A percentile compares a stretch with the other conserved stretches of the same genome.
Conservation (phyloP, 2,113 vertebrate genomes). For the Centropus bengalensis region DNA sequence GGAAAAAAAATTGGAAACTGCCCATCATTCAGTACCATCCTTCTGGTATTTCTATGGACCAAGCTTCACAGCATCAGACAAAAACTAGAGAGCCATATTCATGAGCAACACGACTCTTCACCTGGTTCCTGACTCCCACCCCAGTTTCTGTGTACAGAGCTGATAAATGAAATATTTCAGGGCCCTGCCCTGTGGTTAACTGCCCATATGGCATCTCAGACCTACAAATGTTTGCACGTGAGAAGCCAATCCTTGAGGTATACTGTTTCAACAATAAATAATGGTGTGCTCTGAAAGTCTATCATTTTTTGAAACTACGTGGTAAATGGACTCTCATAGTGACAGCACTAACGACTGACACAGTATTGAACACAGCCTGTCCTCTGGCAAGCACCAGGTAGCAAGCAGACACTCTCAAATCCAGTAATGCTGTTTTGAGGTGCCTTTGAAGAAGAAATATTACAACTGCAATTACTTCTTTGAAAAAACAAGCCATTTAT, state of each 20-base stretch:
- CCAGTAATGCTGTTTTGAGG: background rate
- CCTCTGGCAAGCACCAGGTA: background rate
- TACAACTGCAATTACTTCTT: background rate
- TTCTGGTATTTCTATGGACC: background rate
- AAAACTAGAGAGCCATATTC: background rate
- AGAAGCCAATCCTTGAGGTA: background rate
- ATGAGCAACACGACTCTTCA: fast-evolving
- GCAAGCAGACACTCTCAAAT: background rate
- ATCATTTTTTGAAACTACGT: background rate
- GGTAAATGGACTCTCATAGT: background rate
- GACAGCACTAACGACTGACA: background rate
- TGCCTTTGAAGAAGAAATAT: background rate
- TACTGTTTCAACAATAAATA: background rate
- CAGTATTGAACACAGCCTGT: background rate
- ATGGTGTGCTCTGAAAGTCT: background rate
- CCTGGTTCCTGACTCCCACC: fast-evolving
- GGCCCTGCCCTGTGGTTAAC: background rate
- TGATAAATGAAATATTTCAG: background rate
- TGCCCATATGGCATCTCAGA: background rate
- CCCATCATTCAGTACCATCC: background rate
- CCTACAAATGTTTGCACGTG: background rate
- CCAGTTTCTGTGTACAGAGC: background rate
- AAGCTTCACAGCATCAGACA: background rate
- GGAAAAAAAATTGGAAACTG: too few relatives aligned
- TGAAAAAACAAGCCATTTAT: background rate